Conservation (phyloP, 2,888 invertebrate genomes). For the Drosophila stalkeri region DNA sequence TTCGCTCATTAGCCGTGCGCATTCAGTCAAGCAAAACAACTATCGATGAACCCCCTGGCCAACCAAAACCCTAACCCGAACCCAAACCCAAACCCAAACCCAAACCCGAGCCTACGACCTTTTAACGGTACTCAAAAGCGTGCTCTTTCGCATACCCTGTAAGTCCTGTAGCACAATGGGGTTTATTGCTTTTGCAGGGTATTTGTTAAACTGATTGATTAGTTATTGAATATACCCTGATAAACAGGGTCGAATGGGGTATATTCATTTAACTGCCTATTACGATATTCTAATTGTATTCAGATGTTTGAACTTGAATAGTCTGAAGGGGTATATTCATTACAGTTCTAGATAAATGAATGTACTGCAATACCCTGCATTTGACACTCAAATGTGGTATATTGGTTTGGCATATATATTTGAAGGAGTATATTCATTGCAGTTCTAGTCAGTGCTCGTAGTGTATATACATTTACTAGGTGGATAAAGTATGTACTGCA, state of each 20-base stretch:
- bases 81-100: not conserved
- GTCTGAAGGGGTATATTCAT: too few species aligned
- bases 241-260: not conserved
- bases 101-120: constrained; percentile 19
- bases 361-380: too few species aligned
- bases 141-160: constrained; percentile 16
- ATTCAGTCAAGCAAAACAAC: constrained; percentile 76
- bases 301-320: too few species aligned
- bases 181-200: not conserved
- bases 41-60: constrained; percentile 34
- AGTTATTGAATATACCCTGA: not conserved
- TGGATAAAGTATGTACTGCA: too few species aligned
- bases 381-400: too few species aligned
- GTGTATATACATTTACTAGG: too few species aligned
- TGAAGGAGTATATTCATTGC: too few species aligned
- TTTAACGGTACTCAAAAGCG: constrained; percentile 24
- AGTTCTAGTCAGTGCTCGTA: too few species aligned
- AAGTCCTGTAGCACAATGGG: not conserved
- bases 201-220: not conserved
- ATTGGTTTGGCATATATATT: too few species aligned
- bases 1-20: constrained; percentile 72
- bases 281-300: too few species aligned
- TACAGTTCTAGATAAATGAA: too few species aligned
- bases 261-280: not conserved
- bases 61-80: not conserved